Base-by-base conservation (phyloP, 2,113 vertebrate genomes). In the Coregonus clupeaformis region DNA sequence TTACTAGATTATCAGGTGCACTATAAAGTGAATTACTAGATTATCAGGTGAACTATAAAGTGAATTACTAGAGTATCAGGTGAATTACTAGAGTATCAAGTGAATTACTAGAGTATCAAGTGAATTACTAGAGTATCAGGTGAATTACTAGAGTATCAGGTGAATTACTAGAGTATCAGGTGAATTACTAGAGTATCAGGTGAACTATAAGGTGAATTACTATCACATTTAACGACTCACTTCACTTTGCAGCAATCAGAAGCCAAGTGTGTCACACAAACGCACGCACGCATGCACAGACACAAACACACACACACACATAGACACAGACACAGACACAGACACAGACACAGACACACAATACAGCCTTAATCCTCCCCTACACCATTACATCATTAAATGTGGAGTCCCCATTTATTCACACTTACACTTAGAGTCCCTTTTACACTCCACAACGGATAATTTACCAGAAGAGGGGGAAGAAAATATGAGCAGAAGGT, bases 351-450 rank as follows among this genome's bases (percentile, higher is more conserved):
- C 6, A 36, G 6, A 36, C 32, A 5, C 16, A 83, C 80, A 86
- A 86, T 85, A 82, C 84, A 85, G 78, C 59, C 82, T 76, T 80
- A 76, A 72, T 80, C 68, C 75, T 84, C 81, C 70, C 74, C 69
- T 80, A 52, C 76, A 73, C 74, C 86, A 82, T 86, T 89, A 85
- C 49, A 80, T 85, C 88, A 91, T 87, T 83, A 79, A 87, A 90
- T 87, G 59, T 66, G 45, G 72, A 86, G 78, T 77, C 66, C 47
- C 80, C n/a, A n/a, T n/a, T n/a, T n/a, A n/a, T n/a, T n/a, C n/a
- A n/a, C n/a, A n/a, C n/a, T n/a, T n/a, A n/a, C n/a, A n/a, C n/a
- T n/a, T n/a, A n/a, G n/a, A n/a, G n/a, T n/a, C n/a, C n/a, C n/a
- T n/a, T n/a, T 82, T 82, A 80, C 75, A 75, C 78, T 86, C 57